Evolutionary conservation across 1,140 invertebrate species (phyloP).

Genomic region (Trichogramma pretiosum): DNA sequence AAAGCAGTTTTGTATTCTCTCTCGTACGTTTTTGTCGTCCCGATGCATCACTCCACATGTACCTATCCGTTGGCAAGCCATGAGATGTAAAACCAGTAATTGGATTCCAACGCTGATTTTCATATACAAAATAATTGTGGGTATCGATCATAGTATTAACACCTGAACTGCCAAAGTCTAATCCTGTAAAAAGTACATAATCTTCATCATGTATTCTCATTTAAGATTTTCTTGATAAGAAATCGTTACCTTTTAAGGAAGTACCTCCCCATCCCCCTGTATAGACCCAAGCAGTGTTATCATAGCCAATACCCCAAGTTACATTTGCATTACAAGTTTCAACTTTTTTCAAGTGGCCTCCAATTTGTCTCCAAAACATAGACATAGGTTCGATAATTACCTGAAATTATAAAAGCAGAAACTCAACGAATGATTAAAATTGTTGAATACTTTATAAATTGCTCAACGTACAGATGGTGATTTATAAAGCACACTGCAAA

Average conservation of each 20-base stretch:
- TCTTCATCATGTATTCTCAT: neutral
- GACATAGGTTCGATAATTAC: constrained; percentile 62
- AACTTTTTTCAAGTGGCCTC: constrained; percentile 72
- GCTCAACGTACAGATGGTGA: constrained; percentile 47
- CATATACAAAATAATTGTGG: constrained; percentile 79
- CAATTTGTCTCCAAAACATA: constrained; percentile 74
- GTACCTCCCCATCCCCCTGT: constrained; percentile 78
- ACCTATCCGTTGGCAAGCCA: constrained; percentile 77
- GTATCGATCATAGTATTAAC: constrained; percentile 74
- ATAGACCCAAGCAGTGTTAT: constrained; percentile 76
- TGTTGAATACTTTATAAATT: constrained; percentile 1
- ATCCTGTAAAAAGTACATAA: constrained; percentile 39
- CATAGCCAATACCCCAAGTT: constrained; percentile 82
- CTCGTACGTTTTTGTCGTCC: constrained; percentile 72
- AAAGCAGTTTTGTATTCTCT: constrained; percentile 76
- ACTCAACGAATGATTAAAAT: too few relatives aligned
- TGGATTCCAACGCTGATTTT: constrained; percentile 91
- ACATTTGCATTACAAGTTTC: constrained; percentile 67
- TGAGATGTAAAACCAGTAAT: constrained; percentile 77
- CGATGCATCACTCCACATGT: constrained; percentile 82
- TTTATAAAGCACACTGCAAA: constrained; percentile 59
- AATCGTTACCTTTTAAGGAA: constrained; percentile 56
- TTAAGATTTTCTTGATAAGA: constrained; percentile 1
- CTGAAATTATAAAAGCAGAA: too few relatives aligned
- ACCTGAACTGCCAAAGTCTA: constrained; percentile 56